A percentile compares a stretch with the other conserved stretches of the same genome.
These are phyloP conservation scores for Drosophila setosimentum DNA, from an alignment of 2,888 invertebrate genomes.

Conservation along the genomic window DNA sequence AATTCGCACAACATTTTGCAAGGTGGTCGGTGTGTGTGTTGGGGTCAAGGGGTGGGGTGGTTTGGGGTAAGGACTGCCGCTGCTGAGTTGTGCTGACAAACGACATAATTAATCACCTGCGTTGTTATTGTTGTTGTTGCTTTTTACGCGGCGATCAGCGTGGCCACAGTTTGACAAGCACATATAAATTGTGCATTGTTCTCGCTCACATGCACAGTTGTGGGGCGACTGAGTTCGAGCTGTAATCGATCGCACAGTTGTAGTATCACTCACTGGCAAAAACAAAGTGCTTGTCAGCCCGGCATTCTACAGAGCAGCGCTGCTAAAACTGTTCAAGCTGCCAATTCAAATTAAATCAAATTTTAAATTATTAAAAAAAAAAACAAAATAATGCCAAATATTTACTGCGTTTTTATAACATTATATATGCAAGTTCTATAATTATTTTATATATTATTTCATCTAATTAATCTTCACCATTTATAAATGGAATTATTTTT, in stretches of 20 bases:
- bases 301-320: neutral
- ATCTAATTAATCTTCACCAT: no score
- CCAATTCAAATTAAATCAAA: neutral
- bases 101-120: slow-evolving; percentile 57
- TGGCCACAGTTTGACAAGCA: slow-evolving; percentile 41
- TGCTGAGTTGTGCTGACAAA: slow-evolving; percentile 42
- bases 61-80: slow-evolving; percentile 16
- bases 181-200: neutral
- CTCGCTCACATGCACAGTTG: slow-evolving; percentile 2
- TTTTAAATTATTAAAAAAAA: neutral
- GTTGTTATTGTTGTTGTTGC: slow-evolving; percentile 20
- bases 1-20: slow-evolving; percentile 57
- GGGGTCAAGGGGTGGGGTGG: neutral
- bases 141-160: slow-evolving; percentile 38
- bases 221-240: neutral
- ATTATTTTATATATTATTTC: neutral
- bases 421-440: neutral
- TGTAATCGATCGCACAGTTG: slow-evolving; percentile 1
- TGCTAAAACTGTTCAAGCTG: neutral
- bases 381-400: neutral
- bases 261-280: neutral
- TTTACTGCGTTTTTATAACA: neutral
- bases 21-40: neutral
- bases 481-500: neutral
- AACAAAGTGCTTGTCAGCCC: neutral